Conservation (phyloP, 2,888 invertebrate genomes). For the Pherbina coryleti region DNA sequence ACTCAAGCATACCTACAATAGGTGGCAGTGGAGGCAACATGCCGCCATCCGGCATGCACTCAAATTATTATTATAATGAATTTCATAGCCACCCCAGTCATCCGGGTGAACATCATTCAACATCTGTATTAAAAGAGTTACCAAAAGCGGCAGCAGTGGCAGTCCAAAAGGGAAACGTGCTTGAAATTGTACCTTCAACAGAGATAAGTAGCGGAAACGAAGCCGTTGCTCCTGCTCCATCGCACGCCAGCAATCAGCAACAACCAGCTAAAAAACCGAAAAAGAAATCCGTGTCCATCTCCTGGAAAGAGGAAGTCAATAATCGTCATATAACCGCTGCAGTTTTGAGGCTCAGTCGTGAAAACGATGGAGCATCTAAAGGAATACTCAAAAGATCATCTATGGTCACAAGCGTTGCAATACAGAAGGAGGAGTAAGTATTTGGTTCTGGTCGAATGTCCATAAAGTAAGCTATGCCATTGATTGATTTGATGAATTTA, state of each 20-base stretch:
- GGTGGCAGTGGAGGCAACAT: slow-evolving; percentile 35
- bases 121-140: slow-evolving; percentile 58
- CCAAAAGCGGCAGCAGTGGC: slow-evolving; percentile 62
- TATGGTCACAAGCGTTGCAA: slow-evolving; percentile 31
- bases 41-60: slow-evolving; percentile 33
- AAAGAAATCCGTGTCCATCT: slow-evolving; percentile 43
- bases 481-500: no score
- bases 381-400: slow-evolving; percentile 52
- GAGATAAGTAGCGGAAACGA: slow-evolving; percentile 41
- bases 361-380: slow-evolving; percentile 50
- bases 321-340: slow-evolving; percentile 55
- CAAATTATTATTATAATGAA: slow-evolving; percentile 46
- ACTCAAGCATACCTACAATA: slow-evolving; percentile 52
- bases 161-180: slow-evolving; percentile 68
- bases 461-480: neutral
- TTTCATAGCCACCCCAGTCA: slow-evolving; percentile 21
- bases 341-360: slow-evolving; percentile 54
- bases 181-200: slow-evolving; percentile 66
- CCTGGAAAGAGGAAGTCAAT: slow-evolving; percentile 59
- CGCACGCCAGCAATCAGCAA: neutral
- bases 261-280: slow-evolving; percentile 3
- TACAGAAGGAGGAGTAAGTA: slow-evolving; percentile 53
- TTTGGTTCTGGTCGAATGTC: neutral
- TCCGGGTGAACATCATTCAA: slow-evolving; percentile 43
- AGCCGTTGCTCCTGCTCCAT: slow-evolving; percentile 30